These are phyloP conservation scores for Diprion similis DNA, from an alignment of 1,140 invertebrate genomes.

Conservation along the genomic window DNA sequence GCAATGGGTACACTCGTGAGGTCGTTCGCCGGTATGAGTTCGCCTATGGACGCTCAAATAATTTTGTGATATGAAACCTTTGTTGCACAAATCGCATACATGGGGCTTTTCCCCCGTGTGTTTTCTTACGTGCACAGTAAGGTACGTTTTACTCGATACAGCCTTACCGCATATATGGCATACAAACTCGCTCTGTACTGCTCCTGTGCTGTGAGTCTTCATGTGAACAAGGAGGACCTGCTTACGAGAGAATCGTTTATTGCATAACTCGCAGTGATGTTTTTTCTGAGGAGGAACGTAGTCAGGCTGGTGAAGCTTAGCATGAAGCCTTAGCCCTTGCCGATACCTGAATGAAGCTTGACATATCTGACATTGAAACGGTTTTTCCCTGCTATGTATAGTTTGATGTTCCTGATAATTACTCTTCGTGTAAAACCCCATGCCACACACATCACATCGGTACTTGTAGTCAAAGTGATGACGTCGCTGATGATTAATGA, in stretches of 20 bases:
- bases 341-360: conserved; percentile 60
- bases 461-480: conserved; percentile 57
- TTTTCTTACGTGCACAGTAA: conserved; percentile 83
- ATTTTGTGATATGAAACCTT: conserved; percentile 74
- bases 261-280: conserved; percentile 57
- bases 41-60: conserved; percentile 76
- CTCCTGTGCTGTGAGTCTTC: conserved; percentile 51
- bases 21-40: conserved; percentile 74
- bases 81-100: conserved; percentile 65
- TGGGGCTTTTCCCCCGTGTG: conserved; percentile 69
- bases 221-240: conserved; percentile 60
- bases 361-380: conserved; percentile 61
- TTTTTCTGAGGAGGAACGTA: conserved; percentile 60
- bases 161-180: conserved; percentile 79
- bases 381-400: conserved; percentile 48
- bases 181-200: conserved; percentile 60
- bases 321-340: conserved; percentile 61
- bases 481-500: conserved; percentile 49
- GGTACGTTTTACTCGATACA: conserved; percentile 75
- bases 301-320: conserved; percentile 61
- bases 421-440: conserved; percentile 52
- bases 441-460: conserved; percentile 75
- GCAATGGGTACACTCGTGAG: conserved; percentile 72
- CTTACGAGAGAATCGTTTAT: conserved; percentile 56
- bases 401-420: conserved; percentile 55